Percentiles rank a stretch among this genome's conserved stretches.
Conservation (phyloP, 2,888 invertebrate genomes). For the Phengaris arion region DNA sequence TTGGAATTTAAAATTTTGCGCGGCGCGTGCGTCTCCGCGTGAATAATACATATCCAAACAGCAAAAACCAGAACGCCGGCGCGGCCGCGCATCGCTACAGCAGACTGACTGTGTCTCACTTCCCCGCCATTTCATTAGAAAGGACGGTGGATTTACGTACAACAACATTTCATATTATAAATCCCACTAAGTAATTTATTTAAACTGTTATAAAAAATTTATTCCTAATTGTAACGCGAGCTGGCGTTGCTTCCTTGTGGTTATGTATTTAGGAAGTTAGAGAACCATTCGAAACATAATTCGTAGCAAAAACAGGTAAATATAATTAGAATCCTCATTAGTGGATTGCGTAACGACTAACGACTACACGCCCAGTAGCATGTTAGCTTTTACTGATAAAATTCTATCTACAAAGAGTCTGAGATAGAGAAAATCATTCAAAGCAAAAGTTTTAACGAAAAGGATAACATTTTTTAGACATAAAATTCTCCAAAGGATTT, state of each 20-base stretch:
- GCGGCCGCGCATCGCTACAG: slow-evolving; percentile 70
- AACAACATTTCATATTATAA: slow-evolving; percentile 19
- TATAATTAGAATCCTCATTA: slow-evolving; percentile 3
- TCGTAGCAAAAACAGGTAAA: neutral
- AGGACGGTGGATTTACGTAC: neutral
- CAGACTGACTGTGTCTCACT: slow-evolving; percentile 58
- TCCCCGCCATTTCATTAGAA: slow-evolving; percentile 42
- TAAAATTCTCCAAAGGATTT: neutral
- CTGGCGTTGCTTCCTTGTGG: neutral
- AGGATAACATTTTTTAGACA: neutral
- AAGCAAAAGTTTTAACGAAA: neutral
- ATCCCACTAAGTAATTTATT: slow-evolving; percentile 14
- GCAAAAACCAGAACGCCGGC: slow-evolving; percentile 59
- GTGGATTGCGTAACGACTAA: neutral
- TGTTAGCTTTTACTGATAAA: neutral
- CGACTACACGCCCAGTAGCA: neutral
- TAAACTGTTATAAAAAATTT: slow-evolving; percentile 22
- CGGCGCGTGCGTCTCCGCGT: slow-evolving; percentile 33
- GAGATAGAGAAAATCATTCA: neutral
- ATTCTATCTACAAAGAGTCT: neutral
- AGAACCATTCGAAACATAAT: neutral
- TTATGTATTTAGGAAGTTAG: slow-evolving; percentile 16
- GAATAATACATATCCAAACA: slow-evolving; percentile 52
- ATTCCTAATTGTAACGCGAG: slow-evolving; percentile 12
- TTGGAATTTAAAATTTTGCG: slow-evolving; percentile 35